Evolutionary conservation across 2,113 vertebrate genomes (phyloP), one percentile per base, ranked within the genome.

Genomic region (Cercopithecus mona): DNA sequence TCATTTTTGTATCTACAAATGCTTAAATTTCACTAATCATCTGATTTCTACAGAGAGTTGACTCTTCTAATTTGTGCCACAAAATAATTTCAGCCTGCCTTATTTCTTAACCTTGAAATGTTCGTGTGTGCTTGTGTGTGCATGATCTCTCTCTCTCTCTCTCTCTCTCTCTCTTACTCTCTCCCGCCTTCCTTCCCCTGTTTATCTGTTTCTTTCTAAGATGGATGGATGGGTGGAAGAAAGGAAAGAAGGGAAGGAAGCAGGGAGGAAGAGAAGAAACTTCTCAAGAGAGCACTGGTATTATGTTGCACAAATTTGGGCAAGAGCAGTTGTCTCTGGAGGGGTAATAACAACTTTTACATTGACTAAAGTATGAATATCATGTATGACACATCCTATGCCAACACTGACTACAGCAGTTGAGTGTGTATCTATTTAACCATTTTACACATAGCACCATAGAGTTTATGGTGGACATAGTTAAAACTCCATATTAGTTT

Each of bases 1-100:
- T 91, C 59, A 12, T 83, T 95, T 92, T 83, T 80, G 11, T 90
- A 80, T 80, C 93, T 90, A 87, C 88, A 73, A 75, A 93, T 78
- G 75, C 57, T 96, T 57, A 92, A 55, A 48, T 93, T 96, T 94
- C 57, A 64, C 48, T 43, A 64, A 66, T 75, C 52, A 93, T 79
- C 95, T 96, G 23, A 97, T 94, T 87, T 95, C 96, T 96, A 75
- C 55, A 86, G 96, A 96, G 96, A 96, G 2, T 90, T 78, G 25
- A 70, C 27, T 80, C 52, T 4, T 95, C 86, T 94, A 90, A 94
- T 92, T 93, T 92, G 79, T 94, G 88, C 66, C 30, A 93, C 59
- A 90, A 95, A 83, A 82, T 93, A 59, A 30, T 72, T 94, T 73
- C 70, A 97, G 50, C 70, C 79, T 93, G 80, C 8, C 97, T 93